These are phyloP conservation scores for Xylophagus ater DNA, from an alignment of 2,888 invertebrate genomes.

Conservation along the genomic window DNA sequence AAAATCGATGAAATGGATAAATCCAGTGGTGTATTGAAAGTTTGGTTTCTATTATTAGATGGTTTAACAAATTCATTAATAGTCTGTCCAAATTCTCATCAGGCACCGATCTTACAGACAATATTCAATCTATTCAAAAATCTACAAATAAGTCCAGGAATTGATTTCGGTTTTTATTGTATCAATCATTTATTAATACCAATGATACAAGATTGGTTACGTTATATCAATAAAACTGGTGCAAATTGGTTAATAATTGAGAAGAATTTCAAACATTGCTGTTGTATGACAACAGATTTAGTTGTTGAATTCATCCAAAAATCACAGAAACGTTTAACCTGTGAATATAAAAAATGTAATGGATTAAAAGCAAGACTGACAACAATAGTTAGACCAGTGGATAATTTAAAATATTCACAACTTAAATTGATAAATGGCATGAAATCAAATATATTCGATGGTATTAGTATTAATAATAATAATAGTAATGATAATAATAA, in stretches of 20 bases:
- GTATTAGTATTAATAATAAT: conserved; percentile 20
- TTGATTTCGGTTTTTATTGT: conserved; percentile 81
- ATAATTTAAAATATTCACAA: conserved; percentile 35
- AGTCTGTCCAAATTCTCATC: conserved; percentile 78
- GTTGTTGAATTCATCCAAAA: conserved; percentile 76
- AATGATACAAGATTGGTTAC: conserved; percentile 86
- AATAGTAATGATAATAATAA: conserved; percentile 10
- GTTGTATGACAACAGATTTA: conserved; percentile 83
- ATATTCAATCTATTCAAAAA: conserved; percentile 74
- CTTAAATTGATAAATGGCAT: conserved; percentile 33
- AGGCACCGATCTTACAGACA: conserved; percentile 76
- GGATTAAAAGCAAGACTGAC: conserved; percentile 20
- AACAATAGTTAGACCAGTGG: conserved; percentile 34
- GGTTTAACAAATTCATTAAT: conserved; percentile 72
- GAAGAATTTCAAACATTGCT: conserved; percentile 89
- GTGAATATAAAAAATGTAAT: conserved; percentile 20
- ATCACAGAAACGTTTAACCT: conserved; percentile 49
- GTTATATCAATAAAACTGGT: conserved; percentile 60
- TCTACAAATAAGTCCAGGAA: conserved; percentile 68
- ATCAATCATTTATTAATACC: conserved; percentile 85
- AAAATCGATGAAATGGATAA: conserved; percentile 53
- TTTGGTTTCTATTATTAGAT: conserved; percentile 82
- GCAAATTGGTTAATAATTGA: conserved; percentile 65
- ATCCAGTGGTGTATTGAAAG: conserved; percentile 72
- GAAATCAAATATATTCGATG: conserved; percentile 19